Evolutionary conservation across 1,140 invertebrate genomes (phyloP), one percentile per base, ranked within the genome.

Genomic region (Aporrectodea caliginosa): DNA sequence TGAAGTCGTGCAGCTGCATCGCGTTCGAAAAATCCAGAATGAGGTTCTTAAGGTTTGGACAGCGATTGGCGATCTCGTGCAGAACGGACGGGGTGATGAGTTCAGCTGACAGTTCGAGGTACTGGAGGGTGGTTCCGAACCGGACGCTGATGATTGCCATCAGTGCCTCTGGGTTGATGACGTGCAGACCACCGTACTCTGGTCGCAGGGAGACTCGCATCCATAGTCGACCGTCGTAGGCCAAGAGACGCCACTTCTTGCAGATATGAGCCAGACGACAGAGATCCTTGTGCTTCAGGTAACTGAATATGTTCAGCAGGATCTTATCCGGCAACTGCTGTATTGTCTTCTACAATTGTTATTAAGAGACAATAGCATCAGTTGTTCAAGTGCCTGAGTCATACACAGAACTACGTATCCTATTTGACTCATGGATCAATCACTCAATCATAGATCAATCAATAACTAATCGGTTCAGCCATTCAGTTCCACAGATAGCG

Each of bases 1-100:
- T 98, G 90, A 99, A 99, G 87, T 99, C 98, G 86, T 99, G 97
- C 27, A 99, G 90, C 85, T 99, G 88, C 96, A 98, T 99, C 33
- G 97, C 97, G 71, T 96, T 98, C 73, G 95, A 97, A 87, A 99
- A 99, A 85, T 99, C 98, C 35, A 99, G 90, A 2, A 98, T 91
- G 93, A 99, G 95, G 86, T 96, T 94, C 0, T 96, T 98, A n/a
- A 99, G 89, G 88, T 98, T 98, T 0, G 96, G 96, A 87, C 98
- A 99, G 33, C 75, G 33, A 84, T 94, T 96, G 0, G 97, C 94
- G 80, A 99, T 88, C 86, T 99, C 98, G 85, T 99, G 97, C 0
- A 99, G 91, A 30, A 99, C 96, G 0, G 95, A 98, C 83, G 98
- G 95, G 0, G 97, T 99, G 78, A 99, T 99, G 29, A 99, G 89